phyloP scores from a whole-genome alignment of 2,888 invertebrate genomes.

The Bedellia somnulentella region DNA sequence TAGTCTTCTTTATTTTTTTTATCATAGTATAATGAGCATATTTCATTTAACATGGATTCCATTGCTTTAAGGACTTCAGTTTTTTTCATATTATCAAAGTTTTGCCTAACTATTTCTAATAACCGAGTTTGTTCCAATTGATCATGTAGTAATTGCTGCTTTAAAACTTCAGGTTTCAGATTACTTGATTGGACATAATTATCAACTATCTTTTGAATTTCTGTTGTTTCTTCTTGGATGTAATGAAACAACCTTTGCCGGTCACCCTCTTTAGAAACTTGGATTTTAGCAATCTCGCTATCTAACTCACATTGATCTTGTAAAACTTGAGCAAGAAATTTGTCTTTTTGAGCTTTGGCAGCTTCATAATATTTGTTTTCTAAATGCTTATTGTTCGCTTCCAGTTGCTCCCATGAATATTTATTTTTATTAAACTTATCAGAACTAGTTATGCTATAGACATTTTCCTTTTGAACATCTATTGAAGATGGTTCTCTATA shows the following conservation, averaged over 20 bases:
- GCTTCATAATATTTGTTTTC: conserved; percentile 67
- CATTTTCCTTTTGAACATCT: conserved; percentile 18
- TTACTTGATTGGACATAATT: conserved; percentile 65
- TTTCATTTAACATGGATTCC: conserved; percentile 69
- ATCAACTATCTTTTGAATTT: conserved; percentile 64
- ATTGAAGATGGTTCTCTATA: conserved; percentile 40
- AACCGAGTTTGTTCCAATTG: conserved; percentile 67
- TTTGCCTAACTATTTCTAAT: conserved; percentile 60
- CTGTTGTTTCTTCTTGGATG: conserved; percentile 66
- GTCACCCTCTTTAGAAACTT: conserved; percentile 66
- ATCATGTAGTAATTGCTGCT: conserved; percentile 68
- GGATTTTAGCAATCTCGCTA: conserved; percentile 67
- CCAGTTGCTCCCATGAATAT: conserved; percentile 36
- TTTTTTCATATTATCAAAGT: conserved; percentile 63
- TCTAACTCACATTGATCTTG: conserved; percentile 68
- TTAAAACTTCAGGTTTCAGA: conserved; percentile 60
- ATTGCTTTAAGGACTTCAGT: conserved; percentile 72
- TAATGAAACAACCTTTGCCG: conserved; percentile 61
- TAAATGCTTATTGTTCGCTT: too few species aligned
- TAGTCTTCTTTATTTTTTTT: conserved; percentile 67
- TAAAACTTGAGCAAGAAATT: conserved; percentile 53
- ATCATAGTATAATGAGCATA: conserved; percentile 60
- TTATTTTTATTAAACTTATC: not conserved
- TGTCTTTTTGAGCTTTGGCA: conserved; percentile 65
- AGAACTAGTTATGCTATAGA: conserved; percentile 16